Evolutionary conservation across 1,140 invertebrate genomes (phyloP).

Genomic region (Lordiphosa clarofinis): DNA sequence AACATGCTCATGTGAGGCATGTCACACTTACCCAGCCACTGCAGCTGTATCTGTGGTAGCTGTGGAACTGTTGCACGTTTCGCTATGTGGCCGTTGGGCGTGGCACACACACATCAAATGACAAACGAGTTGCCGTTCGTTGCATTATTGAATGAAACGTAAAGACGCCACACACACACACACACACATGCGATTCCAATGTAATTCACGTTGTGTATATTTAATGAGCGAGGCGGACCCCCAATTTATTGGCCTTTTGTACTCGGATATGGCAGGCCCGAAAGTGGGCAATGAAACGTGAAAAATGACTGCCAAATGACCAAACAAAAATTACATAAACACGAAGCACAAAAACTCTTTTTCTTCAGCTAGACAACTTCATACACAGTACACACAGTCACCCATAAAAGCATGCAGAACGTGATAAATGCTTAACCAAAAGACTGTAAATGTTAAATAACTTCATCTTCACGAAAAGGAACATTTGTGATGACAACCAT

Average conservation of each 20-base stretch:
- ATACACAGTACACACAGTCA: too few relatives aligned
- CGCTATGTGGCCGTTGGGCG: constrained; percentile 8
- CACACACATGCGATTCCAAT: neutral
- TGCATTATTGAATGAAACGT: constrained; percentile 70
- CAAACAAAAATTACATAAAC: neutral
- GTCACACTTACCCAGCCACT: neutral
- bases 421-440: too few relatives aligned
- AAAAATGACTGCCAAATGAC: neutral
- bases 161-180: constrained; percentile 16
- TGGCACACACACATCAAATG: constrained; percentile 39
- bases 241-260: constrained; percentile 46
- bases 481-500: too few relatives aligned
- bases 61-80: constrained; percentile 5
- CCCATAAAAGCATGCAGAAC: too few relatives aligned
- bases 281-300: neutral
- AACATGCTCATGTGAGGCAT: constrained; percentile 20
- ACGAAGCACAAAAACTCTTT: too few relatives aligned
- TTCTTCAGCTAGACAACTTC: too few relatives aligned
- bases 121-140: constrained; percentile 48
- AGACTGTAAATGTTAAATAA: too few relatives aligned
- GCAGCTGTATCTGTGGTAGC: neutral
- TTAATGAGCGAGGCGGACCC: constrained; percentile 39
- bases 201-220: constrained; percentile 4
- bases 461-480: too few relatives aligned
- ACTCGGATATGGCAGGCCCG: constrained; percentile 6